A percentile compares a stretch with the other conserved stretches of the same genome.
Conservation (phyloP, 2,797 vertebrate genomes). For the Chelonia mydas region DNA sequence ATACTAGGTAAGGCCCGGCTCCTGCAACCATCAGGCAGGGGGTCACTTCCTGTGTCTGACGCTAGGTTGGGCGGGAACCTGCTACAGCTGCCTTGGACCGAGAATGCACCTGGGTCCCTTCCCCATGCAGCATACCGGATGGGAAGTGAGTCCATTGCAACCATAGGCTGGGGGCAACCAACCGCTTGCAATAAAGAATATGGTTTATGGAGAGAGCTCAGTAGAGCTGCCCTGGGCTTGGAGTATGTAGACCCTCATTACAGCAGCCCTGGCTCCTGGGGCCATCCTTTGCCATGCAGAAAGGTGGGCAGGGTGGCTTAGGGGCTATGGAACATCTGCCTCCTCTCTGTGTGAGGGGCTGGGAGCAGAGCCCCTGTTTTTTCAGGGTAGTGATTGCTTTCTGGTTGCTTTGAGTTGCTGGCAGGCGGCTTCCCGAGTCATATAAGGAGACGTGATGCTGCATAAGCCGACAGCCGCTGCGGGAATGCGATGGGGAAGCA, state of each 20-base stretch:
- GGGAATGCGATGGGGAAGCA: conserved; percentile 25
- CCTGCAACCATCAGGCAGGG: not conserved
- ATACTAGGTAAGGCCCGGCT: not conserved
- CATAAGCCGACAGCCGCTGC: conserved; percentile 17
- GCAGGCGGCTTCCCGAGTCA: conserved; percentile 50
- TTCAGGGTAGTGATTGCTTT: not conserved
- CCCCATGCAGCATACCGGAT: not conserved
- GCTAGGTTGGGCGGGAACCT: not conserved
- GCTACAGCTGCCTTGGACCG: not conserved
- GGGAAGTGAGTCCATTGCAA: not conserved
- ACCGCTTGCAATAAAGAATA: not conserved
- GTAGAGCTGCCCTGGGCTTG: not conserved
- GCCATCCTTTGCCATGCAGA: not conserved
- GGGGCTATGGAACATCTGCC: not conserved
- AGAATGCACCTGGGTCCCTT: not conserved
- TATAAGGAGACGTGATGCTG: conserved; percentile 70
- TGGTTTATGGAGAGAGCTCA: not conserved
- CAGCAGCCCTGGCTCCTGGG: not conserved
- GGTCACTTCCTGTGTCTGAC: not conserved
- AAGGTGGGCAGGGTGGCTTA: not conserved
- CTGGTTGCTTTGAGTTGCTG: conserved; percentile 6
- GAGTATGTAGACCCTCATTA: not conserved
- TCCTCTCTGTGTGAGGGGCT: not conserved
- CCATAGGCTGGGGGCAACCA: not conserved
- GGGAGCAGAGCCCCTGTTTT: conserved; percentile 1